These are phyloP conservation scores for Aphodius sticticus DNA, from an alignment of 2,888 invertebrate genomes.

Conservation along the genomic window DNA sequence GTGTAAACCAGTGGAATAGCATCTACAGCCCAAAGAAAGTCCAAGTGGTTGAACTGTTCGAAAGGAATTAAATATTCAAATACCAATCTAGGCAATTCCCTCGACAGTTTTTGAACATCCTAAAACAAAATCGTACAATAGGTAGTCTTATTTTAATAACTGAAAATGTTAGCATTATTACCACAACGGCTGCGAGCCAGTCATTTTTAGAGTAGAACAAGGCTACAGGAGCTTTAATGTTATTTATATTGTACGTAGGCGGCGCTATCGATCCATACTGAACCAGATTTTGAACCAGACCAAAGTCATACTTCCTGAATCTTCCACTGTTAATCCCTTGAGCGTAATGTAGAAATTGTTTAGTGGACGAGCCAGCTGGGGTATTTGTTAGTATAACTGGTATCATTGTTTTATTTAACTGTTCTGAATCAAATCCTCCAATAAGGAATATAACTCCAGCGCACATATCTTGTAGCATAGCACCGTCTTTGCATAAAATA, in stretches of 20 bases:
- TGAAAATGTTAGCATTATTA: background rate
- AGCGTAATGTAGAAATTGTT: conserved; percentile 75
- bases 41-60: conserved; percentile 61
- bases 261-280: conserved; percentile 55
- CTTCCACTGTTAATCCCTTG: conserved; percentile 66
- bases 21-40: conserved; percentile 63
- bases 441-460: conserved; percentile 71
- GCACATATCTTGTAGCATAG: conserved; percentile 67
- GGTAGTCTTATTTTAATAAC: background rate
- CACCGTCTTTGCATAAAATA: conserved; percentile 65
- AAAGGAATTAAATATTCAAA: conserved; percentile 48
- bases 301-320: conserved; percentile 66
- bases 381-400: conserved; percentile 53
- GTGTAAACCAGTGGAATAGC: conserved; percentile 57
- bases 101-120: conserved; percentile 65
- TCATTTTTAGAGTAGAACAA: conserved; percentile 70
- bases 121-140: conserved; percentile 45
- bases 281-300: conserved; percentile 50
- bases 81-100: conserved; percentile 59
- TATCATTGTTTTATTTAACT: conserved; percentile 57
- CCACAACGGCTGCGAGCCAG: conserved; percentile 64
- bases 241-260: conserved; percentile 59
- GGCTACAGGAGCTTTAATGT: conserved; percentile 63
- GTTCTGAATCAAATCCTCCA: conserved; percentile 66
- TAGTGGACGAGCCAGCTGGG: conserved; percentile 55